Conservation (phyloP, 2,113 vertebrate genomes). For the Mionectes macconnelli region DNA sequence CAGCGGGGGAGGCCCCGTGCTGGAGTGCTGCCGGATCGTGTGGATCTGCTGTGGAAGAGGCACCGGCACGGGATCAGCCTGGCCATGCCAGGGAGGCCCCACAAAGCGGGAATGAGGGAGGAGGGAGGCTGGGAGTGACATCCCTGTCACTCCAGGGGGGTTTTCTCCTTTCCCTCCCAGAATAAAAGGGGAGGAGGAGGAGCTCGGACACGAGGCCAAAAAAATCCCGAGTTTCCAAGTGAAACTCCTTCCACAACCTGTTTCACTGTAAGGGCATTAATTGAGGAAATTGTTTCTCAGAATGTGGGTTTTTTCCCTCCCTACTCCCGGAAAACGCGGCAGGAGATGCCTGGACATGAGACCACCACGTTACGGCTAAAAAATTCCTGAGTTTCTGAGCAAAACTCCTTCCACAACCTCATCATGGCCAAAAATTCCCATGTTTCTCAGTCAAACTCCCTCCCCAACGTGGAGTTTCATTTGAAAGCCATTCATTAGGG, state of each 20-base stretch:
- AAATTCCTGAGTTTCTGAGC: not conserved
- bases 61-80: constrained; percentile 80
- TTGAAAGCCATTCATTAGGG: not conserved
- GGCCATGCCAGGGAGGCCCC: not conserved
- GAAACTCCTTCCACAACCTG: not conserved
- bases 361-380: not conserved
- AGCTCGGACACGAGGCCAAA: accelerated
- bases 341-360: not conserved
- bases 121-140: not conserved
- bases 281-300: not conserved
- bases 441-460: not conserved
- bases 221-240: not conserved
- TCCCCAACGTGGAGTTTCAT: not conserved
- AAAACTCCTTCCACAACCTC: too few species aligned
- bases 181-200: not conserved
- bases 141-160: accelerated
- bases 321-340: not conserved
- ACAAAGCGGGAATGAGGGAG: not conserved
- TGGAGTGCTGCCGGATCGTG: constrained; percentile 88
- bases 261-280: not conserved
- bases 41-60: constrained; percentile 91
- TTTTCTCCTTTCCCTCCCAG: not conserved
- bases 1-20: constrained; percentile 90
- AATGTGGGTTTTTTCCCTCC: not conserved
- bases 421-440: too few species aligned